Evolutionary conservation across 2,888 invertebrate species (phyloP).

Genomic region (Lasioglossum malachurum): DNA sequence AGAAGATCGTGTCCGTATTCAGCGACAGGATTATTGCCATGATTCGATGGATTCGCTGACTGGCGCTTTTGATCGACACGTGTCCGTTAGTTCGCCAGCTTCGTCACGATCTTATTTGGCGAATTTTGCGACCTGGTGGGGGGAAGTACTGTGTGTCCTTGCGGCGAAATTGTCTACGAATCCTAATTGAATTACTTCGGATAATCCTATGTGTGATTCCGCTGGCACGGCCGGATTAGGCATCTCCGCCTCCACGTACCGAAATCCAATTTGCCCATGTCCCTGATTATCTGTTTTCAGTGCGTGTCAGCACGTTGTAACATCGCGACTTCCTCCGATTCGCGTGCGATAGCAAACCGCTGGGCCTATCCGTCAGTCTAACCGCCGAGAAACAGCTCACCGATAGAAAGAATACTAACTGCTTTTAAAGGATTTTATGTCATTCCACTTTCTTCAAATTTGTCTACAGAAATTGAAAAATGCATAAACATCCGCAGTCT

Average conservation of each 20-base stretch:
- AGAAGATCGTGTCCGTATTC: not conserved
- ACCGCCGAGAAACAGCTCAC: not conserved
- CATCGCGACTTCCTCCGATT: not conserved
- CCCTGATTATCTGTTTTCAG: constrained; percentile 43
- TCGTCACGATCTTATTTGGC: not conserved
- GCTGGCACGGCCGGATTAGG: constrained; percentile 52
- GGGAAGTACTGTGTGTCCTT: constrained; percentile 40
- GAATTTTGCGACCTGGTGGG: not conserved
- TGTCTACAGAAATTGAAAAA: too few species aligned
- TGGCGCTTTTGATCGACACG: not conserved
- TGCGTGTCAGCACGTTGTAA: constrained; percentile 27
- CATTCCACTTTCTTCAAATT: too few species aligned
- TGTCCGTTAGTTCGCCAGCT: not conserved
- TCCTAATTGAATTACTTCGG: constrained; percentile 66
- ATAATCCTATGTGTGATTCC: constrained; percentile 61
- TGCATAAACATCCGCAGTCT: too few species aligned
- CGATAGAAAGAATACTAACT: not conserved
- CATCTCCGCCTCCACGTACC: constrained; percentile 36
- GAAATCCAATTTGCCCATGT: constrained; percentile 61
- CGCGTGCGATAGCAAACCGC: not conserved
- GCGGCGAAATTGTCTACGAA: constrained; percentile 51
- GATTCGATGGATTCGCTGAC: not conserved
- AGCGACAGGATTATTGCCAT: not conserved
- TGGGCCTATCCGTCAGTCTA: not conserved
- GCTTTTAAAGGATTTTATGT: not conserved